These are phyloP conservation scores for Stegastes partitus DNA, from an alignment of 2,113 vertebrate genomes.

Conservation along the genomic window DNA sequence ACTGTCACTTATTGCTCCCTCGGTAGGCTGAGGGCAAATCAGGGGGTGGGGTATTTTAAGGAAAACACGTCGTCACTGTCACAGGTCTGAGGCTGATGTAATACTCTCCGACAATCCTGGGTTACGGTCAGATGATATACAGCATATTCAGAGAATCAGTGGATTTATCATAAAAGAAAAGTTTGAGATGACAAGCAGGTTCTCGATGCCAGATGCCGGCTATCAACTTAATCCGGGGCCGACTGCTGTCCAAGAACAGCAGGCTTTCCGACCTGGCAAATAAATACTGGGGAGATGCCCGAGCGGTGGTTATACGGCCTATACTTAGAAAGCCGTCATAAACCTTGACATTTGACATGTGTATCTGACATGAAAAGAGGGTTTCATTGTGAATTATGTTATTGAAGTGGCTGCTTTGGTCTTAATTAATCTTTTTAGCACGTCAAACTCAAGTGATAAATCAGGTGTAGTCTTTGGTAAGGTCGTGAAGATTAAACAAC, in stretches of 20 bases:
- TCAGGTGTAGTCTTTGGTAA: slow-evolving; percentile 37
- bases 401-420: slow-evolving; percentile 47
- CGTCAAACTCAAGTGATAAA: slow-evolving; percentile 44
- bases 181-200: slow-evolving; percentile 53
- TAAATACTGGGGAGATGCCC: slow-evolving; percentile 74
- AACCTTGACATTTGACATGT: slow-evolving; percentile 83
- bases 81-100: slow-evolving; percentile 51
- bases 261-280: slow-evolving; percentile 66
- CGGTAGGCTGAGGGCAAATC: not conserved
- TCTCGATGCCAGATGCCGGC: slow-evolving; percentile 59
- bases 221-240: slow-evolving; percentile 75
- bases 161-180: slow-evolving; percentile 56
- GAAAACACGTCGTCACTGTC: slow-evolving; percentile 45
- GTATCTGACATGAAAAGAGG: slow-evolving; percentile 65
- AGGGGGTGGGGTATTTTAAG: slow-evolving; percentile 34
- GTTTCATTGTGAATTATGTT: slow-evolving; percentile 58
- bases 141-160: slow-evolving; percentile 37
- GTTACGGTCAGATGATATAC: slow-evolving; percentile 17
- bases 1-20: not conserved
- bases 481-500: slow-evolving; percentile 28
- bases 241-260: slow-evolving; percentile 72
- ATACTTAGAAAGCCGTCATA: slow-evolving; percentile 80
- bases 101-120: slow-evolving; percentile 28
- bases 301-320: slow-evolving; percentile 61
- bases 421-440: slow-evolving; percentile 67